Evolutionary conservation across 2,888 invertebrate genomes (phyloP).

Genomic region (Meta bourneti): DNA sequence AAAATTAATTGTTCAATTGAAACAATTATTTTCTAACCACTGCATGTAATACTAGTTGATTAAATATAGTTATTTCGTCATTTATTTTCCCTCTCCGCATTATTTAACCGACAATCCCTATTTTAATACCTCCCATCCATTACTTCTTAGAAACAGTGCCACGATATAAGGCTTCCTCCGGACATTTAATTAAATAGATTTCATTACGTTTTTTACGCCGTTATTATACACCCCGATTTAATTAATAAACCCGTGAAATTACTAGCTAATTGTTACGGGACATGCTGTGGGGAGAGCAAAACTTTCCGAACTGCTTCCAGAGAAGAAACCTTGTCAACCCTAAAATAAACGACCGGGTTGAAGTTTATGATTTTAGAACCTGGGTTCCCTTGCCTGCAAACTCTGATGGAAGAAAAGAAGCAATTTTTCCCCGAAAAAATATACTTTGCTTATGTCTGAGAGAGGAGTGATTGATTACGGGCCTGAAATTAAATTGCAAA

Average conservation of each 20-base stretch:
- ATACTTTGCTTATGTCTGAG: conserved; percentile 38
- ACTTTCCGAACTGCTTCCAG: conserved; percentile 8
- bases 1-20: too few species aligned
- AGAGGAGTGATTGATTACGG: conserved; percentile 44
- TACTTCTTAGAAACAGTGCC: background rate
- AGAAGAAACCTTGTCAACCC: conserved; percentile 37
- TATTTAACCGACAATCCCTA: background rate
- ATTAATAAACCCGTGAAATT: conserved; percentile 51
- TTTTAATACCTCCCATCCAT: background rate
- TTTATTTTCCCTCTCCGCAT: background rate
- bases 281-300: conserved; percentile 11
- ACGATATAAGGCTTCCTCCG: background rate
- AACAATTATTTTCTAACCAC: too few species aligned
- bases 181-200: conserved; percentile 37
- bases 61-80: too few species aligned
- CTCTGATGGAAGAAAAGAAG: conserved; percentile 2
- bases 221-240: conserved; percentile 23
- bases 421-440: conserved; percentile 40
- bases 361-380: conserved; percentile 56
- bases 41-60: too few species aligned
- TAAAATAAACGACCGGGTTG: conserved; percentile 46
- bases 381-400: background rate
- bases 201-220: conserved; percentile 20
- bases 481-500: conserved; percentile 59
- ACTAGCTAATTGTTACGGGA: conserved; percentile 43